phyloP scores from a whole-genome alignment of 1,140 invertebrate species.

The Apocrypta bakeri region DNA sequence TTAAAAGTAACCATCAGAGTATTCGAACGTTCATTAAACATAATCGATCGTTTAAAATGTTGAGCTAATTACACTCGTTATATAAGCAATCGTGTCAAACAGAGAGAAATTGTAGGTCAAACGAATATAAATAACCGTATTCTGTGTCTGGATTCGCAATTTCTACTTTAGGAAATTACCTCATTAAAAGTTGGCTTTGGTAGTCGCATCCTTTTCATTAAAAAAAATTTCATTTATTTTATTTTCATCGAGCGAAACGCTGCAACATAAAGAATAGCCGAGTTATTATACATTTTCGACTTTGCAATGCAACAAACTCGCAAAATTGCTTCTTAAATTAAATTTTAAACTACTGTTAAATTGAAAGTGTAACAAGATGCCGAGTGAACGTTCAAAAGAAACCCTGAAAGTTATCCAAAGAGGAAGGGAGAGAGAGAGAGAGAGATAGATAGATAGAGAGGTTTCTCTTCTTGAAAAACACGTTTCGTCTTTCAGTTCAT shows the following conservation, averaged over 20 bases:
- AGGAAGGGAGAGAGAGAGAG: too few species aligned
- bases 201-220: background rate
- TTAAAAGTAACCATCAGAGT: too few species aligned
- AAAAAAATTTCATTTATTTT: background rate
- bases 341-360: slow-evolving; percentile 37
- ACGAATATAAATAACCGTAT: background rate
- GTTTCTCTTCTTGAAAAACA: slow-evolving; percentile 18
- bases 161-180: background rate
- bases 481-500: slow-evolving; percentile 31
- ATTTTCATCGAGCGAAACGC: background rate
- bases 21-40: background rate
- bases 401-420: slow-evolving; percentile 17
- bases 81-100: background rate
- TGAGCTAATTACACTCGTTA: background rate
- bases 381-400: slow-evolving; percentile 13
- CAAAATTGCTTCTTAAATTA: slow-evolving; percentile 35
- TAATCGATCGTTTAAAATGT: background rate
- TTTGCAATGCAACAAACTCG: background rate
- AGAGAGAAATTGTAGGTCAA: background rate
- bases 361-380: slow-evolving; percentile 31
- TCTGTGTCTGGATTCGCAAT: background rate
- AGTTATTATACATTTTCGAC: background rate
- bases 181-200: background rate
- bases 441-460: too few species aligned
- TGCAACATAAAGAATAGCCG: background rate